Conservation (phyloP, 1,140 invertebrate species). For the Archivesica marissinica region DNA sequence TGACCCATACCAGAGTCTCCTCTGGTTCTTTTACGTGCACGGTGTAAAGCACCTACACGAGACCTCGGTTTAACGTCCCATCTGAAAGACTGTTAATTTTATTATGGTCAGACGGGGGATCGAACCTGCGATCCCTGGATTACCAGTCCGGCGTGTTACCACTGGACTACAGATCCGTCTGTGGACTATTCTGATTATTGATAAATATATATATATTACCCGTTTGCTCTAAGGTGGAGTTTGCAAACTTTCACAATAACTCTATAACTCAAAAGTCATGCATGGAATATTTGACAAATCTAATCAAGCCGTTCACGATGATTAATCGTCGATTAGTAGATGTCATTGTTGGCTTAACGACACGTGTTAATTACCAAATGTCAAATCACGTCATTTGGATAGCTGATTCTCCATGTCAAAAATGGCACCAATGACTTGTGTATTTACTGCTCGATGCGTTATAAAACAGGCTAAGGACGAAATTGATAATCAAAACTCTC, state of each 20-base stretch:
- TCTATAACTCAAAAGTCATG: neutral
- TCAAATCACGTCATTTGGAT: conserved; percentile 12
- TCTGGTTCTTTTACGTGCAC: too few species aligned
- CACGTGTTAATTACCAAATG: conserved; percentile 44
- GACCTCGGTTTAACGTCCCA: too few species aligned
- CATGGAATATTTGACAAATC: conserved; percentile 14
- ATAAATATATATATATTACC: too few species aligned
- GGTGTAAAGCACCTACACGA: too few species aligned
- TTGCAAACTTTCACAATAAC: neutral
- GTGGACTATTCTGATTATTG: too few species aligned
- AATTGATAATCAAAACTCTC: neutral
- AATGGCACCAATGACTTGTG: conserved; percentile 25
- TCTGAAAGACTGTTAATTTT: conserved; percentile 29
- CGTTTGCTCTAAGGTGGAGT: too few species aligned
- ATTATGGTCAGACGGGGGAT: too few species aligned
- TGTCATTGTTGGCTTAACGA: conserved; percentile 42
- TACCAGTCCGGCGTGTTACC: too few species aligned
- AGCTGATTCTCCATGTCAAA: conserved; percentile 18
- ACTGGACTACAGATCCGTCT: too few species aligned
- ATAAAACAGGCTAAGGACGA: neutral
- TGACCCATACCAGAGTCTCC: too few species aligned
- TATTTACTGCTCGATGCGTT: neutral
- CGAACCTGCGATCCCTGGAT: too few species aligned
- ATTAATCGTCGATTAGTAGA: conserved; percentile 31
- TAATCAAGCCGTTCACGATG: neutral